These are phyloP conservation scores for Hydrophis major DNA, from an alignment of 2,797 vertebrate species.

Conservation along the genomic window DNA sequence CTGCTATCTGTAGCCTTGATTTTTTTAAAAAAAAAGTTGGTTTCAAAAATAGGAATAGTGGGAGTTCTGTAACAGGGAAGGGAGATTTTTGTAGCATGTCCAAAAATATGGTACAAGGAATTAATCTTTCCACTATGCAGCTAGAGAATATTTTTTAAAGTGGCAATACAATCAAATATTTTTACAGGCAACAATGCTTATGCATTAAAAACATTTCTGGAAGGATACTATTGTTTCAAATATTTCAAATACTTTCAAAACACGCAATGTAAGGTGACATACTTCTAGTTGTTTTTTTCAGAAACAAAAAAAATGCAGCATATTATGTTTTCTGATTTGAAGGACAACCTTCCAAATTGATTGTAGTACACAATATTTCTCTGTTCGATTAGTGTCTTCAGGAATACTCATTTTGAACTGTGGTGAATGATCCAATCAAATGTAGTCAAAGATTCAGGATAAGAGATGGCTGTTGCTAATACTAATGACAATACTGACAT, in stretches of 20 bases:
- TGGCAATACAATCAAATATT: background rate
- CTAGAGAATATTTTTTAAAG: constrained; percentile 12
- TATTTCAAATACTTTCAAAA: background rate
- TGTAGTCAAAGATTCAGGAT: background rate
- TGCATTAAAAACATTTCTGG: background rate
- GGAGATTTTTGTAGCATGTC: constrained; percentile 24
- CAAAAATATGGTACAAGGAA: constrained; percentile 39
- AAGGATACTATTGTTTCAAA: background rate
- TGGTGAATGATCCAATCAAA: background rate
- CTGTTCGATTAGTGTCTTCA: background rate
- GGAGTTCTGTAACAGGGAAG: constrained; percentile 31
- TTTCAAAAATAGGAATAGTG: constrained; percentile 49
- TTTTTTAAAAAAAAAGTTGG: constrained; percentile 55
- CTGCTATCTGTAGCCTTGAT: constrained; percentile 42
- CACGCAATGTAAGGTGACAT: background rate
- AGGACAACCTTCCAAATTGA: background rate
- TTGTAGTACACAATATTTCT: background rate
- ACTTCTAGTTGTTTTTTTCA: background rate
- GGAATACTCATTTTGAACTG: background rate
- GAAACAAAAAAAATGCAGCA: background rate
- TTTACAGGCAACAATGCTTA: constrained; percentile 16
- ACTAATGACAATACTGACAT: background rate
- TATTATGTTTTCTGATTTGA: background rate
- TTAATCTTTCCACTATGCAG: background rate
- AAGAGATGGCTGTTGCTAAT: background rate